Base-by-base conservation (phyloP, 2,113 vertebrate genomes). In the Callopanchax toddi region DNA sequence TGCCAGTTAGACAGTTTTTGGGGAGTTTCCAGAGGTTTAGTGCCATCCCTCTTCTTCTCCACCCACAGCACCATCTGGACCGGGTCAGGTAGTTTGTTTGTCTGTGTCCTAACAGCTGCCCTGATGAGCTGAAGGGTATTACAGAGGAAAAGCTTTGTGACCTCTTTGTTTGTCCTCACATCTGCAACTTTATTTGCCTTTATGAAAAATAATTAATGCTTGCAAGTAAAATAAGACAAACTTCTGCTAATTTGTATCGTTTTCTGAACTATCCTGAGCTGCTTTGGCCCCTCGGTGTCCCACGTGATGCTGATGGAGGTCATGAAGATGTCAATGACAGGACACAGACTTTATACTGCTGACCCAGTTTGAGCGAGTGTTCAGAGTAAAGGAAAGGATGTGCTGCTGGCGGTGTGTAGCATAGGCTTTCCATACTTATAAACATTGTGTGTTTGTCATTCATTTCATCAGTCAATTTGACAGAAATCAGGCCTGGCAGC, bases 311-410 rank as follows among this genome's bases (percentile, higher is more conserved):
- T 26, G 53, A 26, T 71, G 45, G 78, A 81, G 72, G 75, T 79
- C 63, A 23, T 65, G 67, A 57, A 43, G 60, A 67, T 65, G 79
- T 83, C 83, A 83, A 46, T 45, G 37, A 57, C 52, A 60, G 86
- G 77, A 80, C 86, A 72, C 40, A 13, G 44, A 81, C 79, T 86
- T 85, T 86, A 87, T 84, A 88, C 53, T 73, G 4, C 16, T 57
- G 82, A 61, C 84, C 76, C 74, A 83, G 55, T 79, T 87, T 76
- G 70, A 80, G 58, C 15, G 21, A 77, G 67, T 70, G 54, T 64
- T 86, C 60, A 76, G 18, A 18, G 59, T 64, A 59, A 65, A 76
- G 66, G 64, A 63, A 63, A 9, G 32, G 16, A 58, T 2, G 55
- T 26, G 54, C 53, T 42, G 60, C 56, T 34, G 66, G 60, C 49